These are phyloP conservation scores for Bombus waltoni DNA, from an alignment of 1,140 invertebrate species.

Conservation along the genomic window DNA sequence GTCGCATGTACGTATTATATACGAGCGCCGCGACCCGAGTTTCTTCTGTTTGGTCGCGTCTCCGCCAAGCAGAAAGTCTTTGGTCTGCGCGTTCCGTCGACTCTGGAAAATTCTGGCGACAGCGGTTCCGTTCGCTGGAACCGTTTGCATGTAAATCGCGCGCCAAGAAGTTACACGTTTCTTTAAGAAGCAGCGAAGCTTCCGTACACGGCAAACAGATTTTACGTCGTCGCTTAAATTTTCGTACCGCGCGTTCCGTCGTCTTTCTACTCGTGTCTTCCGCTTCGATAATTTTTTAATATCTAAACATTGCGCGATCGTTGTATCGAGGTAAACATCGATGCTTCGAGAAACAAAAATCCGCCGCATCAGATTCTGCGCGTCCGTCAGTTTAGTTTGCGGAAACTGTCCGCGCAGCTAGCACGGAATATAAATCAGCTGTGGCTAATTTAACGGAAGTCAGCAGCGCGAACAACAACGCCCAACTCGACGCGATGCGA, in stretches of 20 bases:
- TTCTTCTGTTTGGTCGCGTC: background rate
- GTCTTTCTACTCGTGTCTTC: background rate
- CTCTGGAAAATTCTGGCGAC: background rate
- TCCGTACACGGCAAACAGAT: background rate
- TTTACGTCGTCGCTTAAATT: background rate
- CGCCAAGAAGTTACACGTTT: background rate
- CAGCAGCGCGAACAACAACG: background rate
- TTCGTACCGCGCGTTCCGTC: background rate
- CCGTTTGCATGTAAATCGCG: background rate
- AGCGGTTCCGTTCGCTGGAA: background rate
- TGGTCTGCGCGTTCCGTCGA: background rate
- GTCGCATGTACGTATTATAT: background rate
- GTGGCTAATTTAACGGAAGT: constrained; percentile 31
- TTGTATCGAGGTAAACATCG: too few relatives aligned
- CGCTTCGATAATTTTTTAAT: background rate
- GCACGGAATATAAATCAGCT: constrained; percentile 16
- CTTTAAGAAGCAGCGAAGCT: background rate
- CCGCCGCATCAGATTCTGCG: background rate
- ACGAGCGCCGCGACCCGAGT: background rate
- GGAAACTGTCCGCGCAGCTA: constrained; percentile 15
- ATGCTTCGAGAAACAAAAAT: background rate
- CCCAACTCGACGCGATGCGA: background rate
- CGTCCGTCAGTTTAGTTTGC: constrained; percentile 2
- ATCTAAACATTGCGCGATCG: rapidly evolving
- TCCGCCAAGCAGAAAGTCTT: background rate